Evolutionary conservation across 2,888 invertebrate species (phyloP), one percentile per base, ranked within the genome.

Genomic region (Nysson spinosus): DNA sequence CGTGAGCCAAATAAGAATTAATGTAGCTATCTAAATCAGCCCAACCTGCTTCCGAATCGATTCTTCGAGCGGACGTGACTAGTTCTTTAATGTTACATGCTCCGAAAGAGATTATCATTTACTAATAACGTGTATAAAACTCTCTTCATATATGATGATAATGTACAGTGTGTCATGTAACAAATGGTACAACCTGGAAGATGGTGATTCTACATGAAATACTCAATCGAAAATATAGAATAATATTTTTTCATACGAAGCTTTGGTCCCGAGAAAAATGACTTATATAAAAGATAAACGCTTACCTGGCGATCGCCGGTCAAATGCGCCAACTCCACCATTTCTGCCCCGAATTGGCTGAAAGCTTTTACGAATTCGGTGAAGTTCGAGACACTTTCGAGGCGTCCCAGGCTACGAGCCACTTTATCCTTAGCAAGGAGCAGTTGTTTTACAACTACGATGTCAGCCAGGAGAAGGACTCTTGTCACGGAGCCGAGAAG

Each of bases 341-440:
- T 99, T 87, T 99, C 98, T 16, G 95, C 95, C 32, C 99, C 99
- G 87, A 99, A 99, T 87, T 98, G 96, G 76, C 98, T 97, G 89
- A 99, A 99, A 16, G 98, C 97, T 85, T 97, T 96, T 56, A 99
- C 98, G 88, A 99, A 99, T 88, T 99, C 99, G 47, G 98, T 96
- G 85, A 96, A 96, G 89, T 95, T 96, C 77, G 94, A 94, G 68
- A 96, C 95, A 44, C 94, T 94, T 88, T 96, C 96, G 81, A 96
- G 89, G 61, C 95, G 92, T 78, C 95, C 95, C 83, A 96, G 89
- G 80, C 94, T 93, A 77, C 94, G 92, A 67, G 94, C 93, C 79
- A 94, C 94, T 92, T 98, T 98, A 87, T 98, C 97, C 89, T 98
- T 98, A 56, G 97, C 96, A 65, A 96, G 91, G 43, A 99, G 90